Percentiles rank a stretch among this genome's conserved stretches.
These are phyloP conservation scores for Xylocampa areola DNA, from an alignment of 2,888 invertebrate genomes.

Conservation along the genomic window DNA sequence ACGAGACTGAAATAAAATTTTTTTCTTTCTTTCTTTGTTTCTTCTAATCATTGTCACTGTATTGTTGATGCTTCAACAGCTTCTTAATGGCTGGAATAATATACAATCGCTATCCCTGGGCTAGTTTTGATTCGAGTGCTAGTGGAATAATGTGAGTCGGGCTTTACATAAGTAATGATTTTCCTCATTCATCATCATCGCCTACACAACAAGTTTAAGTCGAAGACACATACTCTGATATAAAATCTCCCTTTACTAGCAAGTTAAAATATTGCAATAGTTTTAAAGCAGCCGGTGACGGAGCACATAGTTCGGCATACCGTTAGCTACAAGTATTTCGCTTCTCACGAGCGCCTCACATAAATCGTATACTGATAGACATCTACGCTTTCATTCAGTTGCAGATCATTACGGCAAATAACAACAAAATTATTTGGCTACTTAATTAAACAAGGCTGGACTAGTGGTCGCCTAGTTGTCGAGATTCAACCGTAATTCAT, in stretches of 20 bases:
- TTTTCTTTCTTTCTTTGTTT: no score
- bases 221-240: background rate
- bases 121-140: no score
- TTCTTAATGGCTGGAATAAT: no score
- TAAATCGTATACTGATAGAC: slow-evolving; percentile 49
- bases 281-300: slow-evolving; percentile 17
- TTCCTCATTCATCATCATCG: background rate
- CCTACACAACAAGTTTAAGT: background rate
- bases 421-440: slow-evolving; percentile 9
- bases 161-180: no score
- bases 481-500: no score
- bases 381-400: slow-evolving; percentile 37
- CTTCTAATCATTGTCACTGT: no score
- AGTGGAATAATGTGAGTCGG: no score
- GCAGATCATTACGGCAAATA: slow-evolving; percentile 41
- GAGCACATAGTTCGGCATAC: slow-evolving; percentile 41
- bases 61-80: no score
- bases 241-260: slow-evolving; percentile 2
- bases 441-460: background rate
- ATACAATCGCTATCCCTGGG: no score
- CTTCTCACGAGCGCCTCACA: slow-evolving; percentile 48
- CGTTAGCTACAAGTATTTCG: slow-evolving; percentile 37
- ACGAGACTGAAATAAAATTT: no score
- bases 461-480: no score
- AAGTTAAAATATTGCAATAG: slow-evolving; percentile 25